Base-by-base conservation (phyloP, 2,797 vertebrate species). In the Mormyrus proboscirostris region DNA sequence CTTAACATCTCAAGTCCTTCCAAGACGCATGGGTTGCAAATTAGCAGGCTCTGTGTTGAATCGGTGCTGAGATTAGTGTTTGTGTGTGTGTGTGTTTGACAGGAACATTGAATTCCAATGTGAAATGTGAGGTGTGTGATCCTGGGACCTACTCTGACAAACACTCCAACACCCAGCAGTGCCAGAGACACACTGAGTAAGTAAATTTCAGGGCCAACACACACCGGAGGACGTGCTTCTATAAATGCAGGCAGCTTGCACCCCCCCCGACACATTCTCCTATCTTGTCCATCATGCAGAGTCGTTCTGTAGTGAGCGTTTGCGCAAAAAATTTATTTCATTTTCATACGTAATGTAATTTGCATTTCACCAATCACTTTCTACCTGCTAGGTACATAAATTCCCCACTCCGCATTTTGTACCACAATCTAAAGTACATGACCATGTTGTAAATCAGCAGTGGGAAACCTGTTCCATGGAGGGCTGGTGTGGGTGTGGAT, bases 161-260 rank as follows among this genome's bases (percentile, higher is more conserved):
- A 1, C 0, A 0, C 53, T 94, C 92, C n/a, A 1, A 6, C 89
- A 92, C 22, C 0, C 86, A 93, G 9, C 10, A 0, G 38, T 96
- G 96, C 88, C 53, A 3, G 89, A 90, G 88, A 49, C 94, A 96
- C 86, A 93, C 93, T 53, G 0, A 76, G 96, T 96, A 90, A 94
- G 93, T 92, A 2, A 87, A 22, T 47, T 29, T 25, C 57, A 25
- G 22, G 10, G 55, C 8, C 25, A 88, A 53, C 2, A 57, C 14
- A 82, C 84, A 12, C 16, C 19, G 4, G 50, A 57, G 82, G 65
- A 82, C 1, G 14, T 82, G 41, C 7, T 7, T 9, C 38, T 19
- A 8, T 44, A 19, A 79, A 9, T 82, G 38, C 38, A 44, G 73
- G 14, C 10, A 0, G 55, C 55, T n/a, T 7, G n/a, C 65, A 0